Conservation (phyloP, 1,140 invertebrate genomes). For the Platyscapa corneri region DNA sequence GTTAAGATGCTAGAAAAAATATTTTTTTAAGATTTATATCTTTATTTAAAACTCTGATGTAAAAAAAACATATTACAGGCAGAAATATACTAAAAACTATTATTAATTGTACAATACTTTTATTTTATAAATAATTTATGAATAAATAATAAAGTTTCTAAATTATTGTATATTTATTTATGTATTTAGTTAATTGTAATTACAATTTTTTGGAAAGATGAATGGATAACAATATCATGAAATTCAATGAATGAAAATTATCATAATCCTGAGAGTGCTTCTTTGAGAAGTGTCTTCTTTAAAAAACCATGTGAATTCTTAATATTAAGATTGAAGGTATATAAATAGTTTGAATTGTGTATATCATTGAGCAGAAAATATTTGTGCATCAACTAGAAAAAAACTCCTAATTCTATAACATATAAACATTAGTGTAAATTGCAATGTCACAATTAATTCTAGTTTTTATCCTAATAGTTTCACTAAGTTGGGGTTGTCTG, state of each 20-base stretch:
- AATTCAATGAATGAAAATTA: conserved; percentile 60
- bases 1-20: conserved; percentile 25
- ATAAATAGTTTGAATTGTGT: conserved; percentile 60
- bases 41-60: too few relatives aligned
- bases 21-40: too few relatives aligned
- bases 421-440: conserved; percentile 32
- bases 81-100: too few relatives aligned
- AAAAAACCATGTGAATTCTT: conserved; percentile 58
- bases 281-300: conserved; percentile 55
- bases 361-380: conserved; percentile 55
- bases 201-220: conserved; percentile 51
- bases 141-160: conserved; percentile 47
- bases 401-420: neutral
- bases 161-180: conserved; percentile 35
- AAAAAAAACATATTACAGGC: too few relatives aligned
- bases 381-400: conserved; percentile 40
- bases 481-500: conserved; percentile 68
- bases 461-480: conserved; percentile 55
- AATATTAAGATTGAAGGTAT: conserved; percentile 57
- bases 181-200: conserved; percentile 40
- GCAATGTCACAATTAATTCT: conserved; percentile 54
- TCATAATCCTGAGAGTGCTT: conserved; percentile 67
- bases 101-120: too few relatives aligned
- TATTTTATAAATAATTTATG: too few relatives aligned
- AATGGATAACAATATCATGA: conserved; percentile 52